A percentile compares a stretch with the other conserved stretches of the same genome.
phyloP scores from a whole-genome alignment of 2,113 vertebrate species.

The Bucco capensis region DNA sequence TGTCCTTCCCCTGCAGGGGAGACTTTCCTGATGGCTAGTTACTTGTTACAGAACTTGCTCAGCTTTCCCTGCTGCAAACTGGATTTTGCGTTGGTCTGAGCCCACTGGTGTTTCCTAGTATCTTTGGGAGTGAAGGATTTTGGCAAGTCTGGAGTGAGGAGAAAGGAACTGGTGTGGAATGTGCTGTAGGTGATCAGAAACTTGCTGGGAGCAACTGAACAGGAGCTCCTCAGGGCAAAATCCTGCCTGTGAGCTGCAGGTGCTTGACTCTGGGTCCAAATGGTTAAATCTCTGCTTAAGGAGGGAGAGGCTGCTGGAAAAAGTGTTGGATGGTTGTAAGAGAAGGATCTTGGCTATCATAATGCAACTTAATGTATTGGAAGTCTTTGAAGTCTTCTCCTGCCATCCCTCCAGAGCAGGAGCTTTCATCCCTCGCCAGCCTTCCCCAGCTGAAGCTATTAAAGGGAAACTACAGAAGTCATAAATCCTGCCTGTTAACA shows the following conservation, averaged over 20 bases:
- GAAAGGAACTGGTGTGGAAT: neutral
- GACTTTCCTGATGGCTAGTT: neutral
- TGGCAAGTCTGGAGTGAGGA: neutral
- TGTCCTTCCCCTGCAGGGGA: neutral
- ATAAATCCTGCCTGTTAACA: slow-evolving; percentile 42
- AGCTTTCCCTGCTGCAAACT: neutral
- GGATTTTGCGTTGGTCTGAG: neutral
- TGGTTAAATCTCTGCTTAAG: neutral
- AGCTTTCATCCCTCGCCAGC: slow-evolving; percentile 76
- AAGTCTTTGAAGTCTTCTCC: slow-evolving; percentile 76
- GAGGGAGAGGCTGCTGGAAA: slow-evolving; percentile 21
- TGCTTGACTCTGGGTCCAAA: neutral
- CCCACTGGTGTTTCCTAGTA: accelerated
- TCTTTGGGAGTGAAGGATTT: neutral
- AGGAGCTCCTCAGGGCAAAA: neutral
- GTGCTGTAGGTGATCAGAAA: neutral
- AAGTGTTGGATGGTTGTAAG: slow-evolving; percentile 61
- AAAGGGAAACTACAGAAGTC: slow-evolving; percentile 66
- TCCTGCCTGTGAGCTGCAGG: neutral
- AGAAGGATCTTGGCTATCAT: slow-evolving; percentile 51
- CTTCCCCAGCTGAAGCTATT: slow-evolving; percentile 68
- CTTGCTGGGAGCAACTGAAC: neutral
- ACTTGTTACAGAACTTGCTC: neutral
- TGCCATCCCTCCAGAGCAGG: slow-evolving; percentile 66
- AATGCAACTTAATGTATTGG: neutral